A percentile compares a stretch with the other conserved stretches of the same genome.
These are phyloP conservation scores for Speoplatyrhinus poulsoni DNA, from an alignment of 2,113 vertebrate genomes.

Conservation along the genomic window DNA sequence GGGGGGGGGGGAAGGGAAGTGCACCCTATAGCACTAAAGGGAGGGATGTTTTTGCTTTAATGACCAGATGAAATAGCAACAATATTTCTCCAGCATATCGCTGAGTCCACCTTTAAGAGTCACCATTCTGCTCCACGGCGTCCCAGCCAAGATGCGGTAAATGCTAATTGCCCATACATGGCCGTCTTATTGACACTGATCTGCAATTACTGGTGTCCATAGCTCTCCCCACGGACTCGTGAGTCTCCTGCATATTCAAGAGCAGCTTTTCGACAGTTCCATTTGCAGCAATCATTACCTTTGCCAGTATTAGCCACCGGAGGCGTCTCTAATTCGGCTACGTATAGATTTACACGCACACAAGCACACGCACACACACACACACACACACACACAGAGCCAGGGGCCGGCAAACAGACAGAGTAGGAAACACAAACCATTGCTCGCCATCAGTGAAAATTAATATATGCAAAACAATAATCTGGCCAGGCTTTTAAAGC, in stretches of 20 bases:
- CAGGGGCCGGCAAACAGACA: conserved; percentile 49
- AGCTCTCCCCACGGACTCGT: conserved; percentile 17
- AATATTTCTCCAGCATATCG: too few species aligned
- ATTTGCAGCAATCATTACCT: conserved; percentile 70
- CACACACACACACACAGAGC: conserved; percentile 33
- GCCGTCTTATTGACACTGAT: conserved; percentile 27
- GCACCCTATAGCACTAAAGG: too few species aligned
- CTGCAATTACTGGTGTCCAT: conserved; percentile 27
- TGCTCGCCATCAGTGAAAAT: conserved; percentile 59
- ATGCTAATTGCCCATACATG: conserved; percentile 5
- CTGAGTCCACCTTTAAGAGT: too few species aligned
- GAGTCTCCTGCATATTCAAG: conserved; percentile 30
- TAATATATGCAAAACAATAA: conserved; percentile 72
- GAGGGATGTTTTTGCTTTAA: too few species aligned
- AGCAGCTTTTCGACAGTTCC: conserved; percentile 47
- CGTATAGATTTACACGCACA: conserved; percentile 66
- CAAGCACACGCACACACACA: conserved; percentile 21
- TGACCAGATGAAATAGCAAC: too few species aligned
- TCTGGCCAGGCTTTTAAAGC: conserved; percentile 65
- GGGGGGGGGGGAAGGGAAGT: too few species aligned
- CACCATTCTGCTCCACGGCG: too few species aligned
- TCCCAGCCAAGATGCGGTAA: neutral
- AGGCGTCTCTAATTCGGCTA: conserved; percentile 66
- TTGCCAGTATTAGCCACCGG: conserved; percentile 65
- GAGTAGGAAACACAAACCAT: conserved; percentile 65